Conservation (phyloP, 35 echinoderm and acorn worm genomes). For the Ptychodera flava region DNA sequence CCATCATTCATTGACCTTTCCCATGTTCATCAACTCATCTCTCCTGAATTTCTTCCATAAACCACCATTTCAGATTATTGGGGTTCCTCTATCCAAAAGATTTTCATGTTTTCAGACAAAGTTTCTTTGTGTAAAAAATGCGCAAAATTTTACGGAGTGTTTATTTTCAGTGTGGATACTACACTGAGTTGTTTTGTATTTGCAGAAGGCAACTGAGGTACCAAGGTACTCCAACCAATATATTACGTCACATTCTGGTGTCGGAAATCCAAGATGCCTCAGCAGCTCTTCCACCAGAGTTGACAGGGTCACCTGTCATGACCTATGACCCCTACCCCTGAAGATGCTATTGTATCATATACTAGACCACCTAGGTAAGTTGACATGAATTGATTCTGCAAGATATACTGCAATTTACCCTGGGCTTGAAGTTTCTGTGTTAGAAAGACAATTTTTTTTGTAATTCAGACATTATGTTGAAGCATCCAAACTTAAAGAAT, state of each 20-base stretch:
- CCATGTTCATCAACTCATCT: too few species aligned
- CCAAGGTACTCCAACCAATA: conserved; percentile 78
- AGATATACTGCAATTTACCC: background rate
- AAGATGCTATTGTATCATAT: conserved; percentile 73
- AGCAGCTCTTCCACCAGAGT: conserved; percentile 56
- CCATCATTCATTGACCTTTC: too few species aligned
- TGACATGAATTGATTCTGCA: background rate
- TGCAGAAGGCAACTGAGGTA: conserved; percentile 61
- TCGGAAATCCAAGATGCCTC: conserved; percentile 74
- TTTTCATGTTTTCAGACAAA: too few species aligned
- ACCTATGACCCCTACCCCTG: conserved; percentile 89
- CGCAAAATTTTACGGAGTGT: too few species aligned
- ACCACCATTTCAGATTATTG: too few species aligned
- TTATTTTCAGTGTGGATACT: too few species aligned
- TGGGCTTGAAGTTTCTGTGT: background rate
- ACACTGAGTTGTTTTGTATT: conserved; percentile 14
- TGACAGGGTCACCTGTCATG: conserved; percentile 73
- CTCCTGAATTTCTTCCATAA: too few species aligned
- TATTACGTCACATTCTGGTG: conserved; percentile 82
- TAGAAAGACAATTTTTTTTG: background rate
- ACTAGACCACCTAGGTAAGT: conserved; percentile 64
- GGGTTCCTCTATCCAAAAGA: too few species aligned
- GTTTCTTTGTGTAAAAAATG: too few species aligned
- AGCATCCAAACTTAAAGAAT: background rate
- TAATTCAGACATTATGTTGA: background rate